These are phyloP conservation scores for Gorsachius goisagi DNA, from an alignment of 2,113 vertebrate genomes.

Conservation along the genomic window DNA sequence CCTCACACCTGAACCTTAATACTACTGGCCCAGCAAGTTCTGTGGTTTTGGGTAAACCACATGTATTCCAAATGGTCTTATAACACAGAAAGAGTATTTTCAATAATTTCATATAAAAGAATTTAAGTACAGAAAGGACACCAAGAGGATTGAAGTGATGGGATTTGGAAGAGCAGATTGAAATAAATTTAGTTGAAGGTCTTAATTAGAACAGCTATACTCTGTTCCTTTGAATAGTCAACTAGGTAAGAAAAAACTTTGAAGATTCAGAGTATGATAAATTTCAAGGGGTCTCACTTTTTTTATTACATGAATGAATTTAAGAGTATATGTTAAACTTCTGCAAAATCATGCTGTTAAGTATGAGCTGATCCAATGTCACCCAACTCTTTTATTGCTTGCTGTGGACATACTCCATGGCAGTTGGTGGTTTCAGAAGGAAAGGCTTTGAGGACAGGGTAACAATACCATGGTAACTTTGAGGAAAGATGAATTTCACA, in stretches of 20 bases:
- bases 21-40: background rate
- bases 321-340: background rate
- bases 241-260: background rate
- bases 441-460: background rate
- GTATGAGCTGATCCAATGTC: background rate
- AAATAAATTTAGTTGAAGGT: background rate
- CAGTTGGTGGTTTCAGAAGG: background rate
- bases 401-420: background rate
- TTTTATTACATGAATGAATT: background rate
- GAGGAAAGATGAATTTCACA: background rate
- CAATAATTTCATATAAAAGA: background rate
- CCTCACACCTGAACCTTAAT: background rate
- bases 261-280: background rate
- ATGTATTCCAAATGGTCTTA: background rate
- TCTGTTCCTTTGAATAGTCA: background rate
- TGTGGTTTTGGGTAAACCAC: background rate
- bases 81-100: background rate
- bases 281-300: background rate
- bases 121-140: background rate
- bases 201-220: background rate
- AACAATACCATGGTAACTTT: background rate
- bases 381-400: background rate
- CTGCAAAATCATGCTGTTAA: background rate
- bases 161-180: background rate
- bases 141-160: background rate